Evolutionary conservation across 1,140 invertebrate genomes (phyloP).

Genomic region (Drosophila ficusphila): DNA sequence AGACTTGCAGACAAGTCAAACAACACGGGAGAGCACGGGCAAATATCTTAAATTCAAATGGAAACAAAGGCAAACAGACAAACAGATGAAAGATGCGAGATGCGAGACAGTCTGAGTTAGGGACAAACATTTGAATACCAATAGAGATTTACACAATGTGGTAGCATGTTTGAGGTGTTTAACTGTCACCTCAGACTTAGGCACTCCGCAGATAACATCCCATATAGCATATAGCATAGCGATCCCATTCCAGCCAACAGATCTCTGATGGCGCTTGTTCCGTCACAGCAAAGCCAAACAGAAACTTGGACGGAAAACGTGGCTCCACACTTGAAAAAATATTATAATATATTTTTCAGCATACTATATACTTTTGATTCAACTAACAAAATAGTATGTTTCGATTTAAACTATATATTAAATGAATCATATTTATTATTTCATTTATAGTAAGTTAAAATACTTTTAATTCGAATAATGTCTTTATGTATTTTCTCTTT

Average conservation of each 20-base stretch:
- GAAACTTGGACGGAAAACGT: background rate
- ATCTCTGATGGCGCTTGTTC: constrained; percentile 16
- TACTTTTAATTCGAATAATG: too few species aligned
- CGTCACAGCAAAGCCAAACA: background rate
- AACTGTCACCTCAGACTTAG: constrained; percentile 78
- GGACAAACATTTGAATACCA: constrained; percentile 40
- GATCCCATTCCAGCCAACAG: constrained; percentile 17
- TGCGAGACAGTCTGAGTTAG: constrained; percentile 23
- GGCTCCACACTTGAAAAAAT: background rate
- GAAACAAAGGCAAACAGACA: constrained; percentile 64
- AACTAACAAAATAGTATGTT: too few species aligned
- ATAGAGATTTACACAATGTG: constrained; percentile 60
- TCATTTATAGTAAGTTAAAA: too few species aligned
- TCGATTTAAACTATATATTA: too few species aligned
- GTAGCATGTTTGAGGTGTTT: constrained; percentile 76
- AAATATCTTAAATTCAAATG: constrained; percentile 73
- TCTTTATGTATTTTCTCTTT: background rate
- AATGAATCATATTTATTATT: too few species aligned
- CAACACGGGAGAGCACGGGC: constrained; percentile 35
- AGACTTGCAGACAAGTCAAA: constrained; percentile 41
- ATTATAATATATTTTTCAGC: background rate
- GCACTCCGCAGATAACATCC: constrained; percentile 46
- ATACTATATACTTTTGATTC: too few species aligned
- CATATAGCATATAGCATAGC: constrained; percentile 1
- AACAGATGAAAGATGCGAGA: constrained; percentile 11